Percentiles rank a stretch among this genome's conserved stretches.
Evolutionary conservation across 2,113 vertebrate species (phyloP).

Genomic region (Caranx melampygus): DNA sequence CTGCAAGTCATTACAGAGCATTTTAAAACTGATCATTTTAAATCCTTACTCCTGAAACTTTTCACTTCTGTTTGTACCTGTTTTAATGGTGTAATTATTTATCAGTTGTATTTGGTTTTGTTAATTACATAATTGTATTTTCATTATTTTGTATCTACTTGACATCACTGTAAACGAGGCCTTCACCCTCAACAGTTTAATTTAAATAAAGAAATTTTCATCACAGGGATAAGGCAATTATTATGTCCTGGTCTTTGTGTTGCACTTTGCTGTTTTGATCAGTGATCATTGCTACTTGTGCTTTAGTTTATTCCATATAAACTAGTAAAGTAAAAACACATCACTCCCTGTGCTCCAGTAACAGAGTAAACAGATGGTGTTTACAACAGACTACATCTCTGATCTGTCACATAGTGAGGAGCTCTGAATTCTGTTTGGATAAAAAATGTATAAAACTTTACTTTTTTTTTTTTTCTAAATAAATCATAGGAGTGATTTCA

Average conservation of each 20-base stretch:
- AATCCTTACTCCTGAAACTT: too few relatives aligned
- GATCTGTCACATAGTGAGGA: background rate
- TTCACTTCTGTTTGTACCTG: too few relatives aligned
- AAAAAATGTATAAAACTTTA: background rate
- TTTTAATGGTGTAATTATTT: too few relatives aligned
- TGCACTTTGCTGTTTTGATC: background rate
- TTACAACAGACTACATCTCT: background rate
- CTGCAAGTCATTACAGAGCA: too few relatives aligned
- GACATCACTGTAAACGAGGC: too few relatives aligned
- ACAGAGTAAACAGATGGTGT: background rate
- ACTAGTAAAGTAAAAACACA: background rate
- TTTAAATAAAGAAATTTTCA: too few relatives aligned
- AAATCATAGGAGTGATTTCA: background rate
- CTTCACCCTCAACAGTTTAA: too few relatives aligned
- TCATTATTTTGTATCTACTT: too few relatives aligned
- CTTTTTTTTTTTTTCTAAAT: background rate
- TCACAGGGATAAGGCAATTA: background rate
- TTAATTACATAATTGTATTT: too few relatives aligned
- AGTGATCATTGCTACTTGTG: background rate
- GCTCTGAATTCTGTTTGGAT: background rate
- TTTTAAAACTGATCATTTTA: too few relatives aligned
- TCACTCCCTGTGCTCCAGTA: background rate
- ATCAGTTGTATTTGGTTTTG: too few relatives aligned
- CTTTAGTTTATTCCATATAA: background rate
- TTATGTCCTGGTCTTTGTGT: background rate